Conservation (phyloP, 1,140 invertebrate genomes). For the Epicauta chinensis region DNA sequence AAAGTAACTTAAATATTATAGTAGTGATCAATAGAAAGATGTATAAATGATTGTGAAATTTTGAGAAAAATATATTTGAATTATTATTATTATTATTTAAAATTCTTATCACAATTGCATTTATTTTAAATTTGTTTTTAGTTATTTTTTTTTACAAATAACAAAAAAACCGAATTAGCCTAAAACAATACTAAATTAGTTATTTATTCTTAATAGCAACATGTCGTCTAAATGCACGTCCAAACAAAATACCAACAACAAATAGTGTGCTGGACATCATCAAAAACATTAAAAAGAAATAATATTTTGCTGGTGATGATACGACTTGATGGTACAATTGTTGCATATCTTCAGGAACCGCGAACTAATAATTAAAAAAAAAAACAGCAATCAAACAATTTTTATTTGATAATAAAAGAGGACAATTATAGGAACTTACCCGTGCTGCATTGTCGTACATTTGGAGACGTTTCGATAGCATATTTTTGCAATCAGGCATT, state of each 20-base stretch:
- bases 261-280: slow-evolving; percentile 71
- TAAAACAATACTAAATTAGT: slow-evolving; percentile 8
- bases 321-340: slow-evolving; percentile 64
- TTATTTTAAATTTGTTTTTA: slow-evolving; percentile 7
- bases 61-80: no score
- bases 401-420: background rate
- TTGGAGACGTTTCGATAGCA: slow-evolving; percentile 72
- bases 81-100: background rate
- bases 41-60: no score
- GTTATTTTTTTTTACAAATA: no score
- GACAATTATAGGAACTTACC: slow-evolving; percentile 47
- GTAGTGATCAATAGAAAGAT: no score
- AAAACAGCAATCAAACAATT: no score
- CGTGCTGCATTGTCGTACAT: slow-evolving; percentile 84
- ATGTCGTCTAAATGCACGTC: slow-evolving; percentile 63
- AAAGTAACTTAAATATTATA: no score
- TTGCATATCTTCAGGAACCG: slow-evolving; percentile 57
- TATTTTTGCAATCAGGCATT: slow-evolving; percentile 67
- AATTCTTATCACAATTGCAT: background rate
- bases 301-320: slow-evolving; percentile 67
- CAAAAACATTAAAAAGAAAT: slow-evolving; percentile 66
- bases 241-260: slow-evolving; percentile 74
- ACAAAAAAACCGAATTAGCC: background rate
- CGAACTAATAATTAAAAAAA: no score
- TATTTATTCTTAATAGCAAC: slow-evolving; percentile 39